phyloP scores from a whole-genome alignment of 2,888 invertebrate genomes.

The Acleris emargana region DNA sequence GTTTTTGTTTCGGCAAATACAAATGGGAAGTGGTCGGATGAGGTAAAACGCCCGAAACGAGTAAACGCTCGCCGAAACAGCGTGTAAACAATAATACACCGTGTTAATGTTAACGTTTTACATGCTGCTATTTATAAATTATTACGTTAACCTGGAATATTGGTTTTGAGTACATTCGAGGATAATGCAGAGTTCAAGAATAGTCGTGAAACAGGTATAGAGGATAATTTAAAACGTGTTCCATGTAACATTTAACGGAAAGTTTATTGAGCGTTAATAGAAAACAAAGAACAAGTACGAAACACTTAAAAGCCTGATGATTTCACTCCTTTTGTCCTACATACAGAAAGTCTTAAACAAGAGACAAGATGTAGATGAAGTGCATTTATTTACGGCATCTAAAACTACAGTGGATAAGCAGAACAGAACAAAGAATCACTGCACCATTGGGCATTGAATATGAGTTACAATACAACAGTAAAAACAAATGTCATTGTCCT shows the following conservation, averaged over 20 bases:
- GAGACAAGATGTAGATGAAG: no score
- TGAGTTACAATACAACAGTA: constrained; percentile 1
- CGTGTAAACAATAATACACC: constrained; percentile 32
- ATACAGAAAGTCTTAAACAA: no score
- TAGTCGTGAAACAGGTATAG: neutral
- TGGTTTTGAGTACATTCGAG: neutral
- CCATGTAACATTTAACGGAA: no score
- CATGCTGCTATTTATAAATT: constrained; percentile 30
- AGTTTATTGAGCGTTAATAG: no score
- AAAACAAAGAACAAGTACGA: no score
- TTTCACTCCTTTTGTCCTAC: no score
- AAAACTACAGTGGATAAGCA: neutral
- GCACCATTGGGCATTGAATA: constrained; percentile 1
- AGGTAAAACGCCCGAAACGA: constrained; percentile 13
- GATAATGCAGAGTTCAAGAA: no score
- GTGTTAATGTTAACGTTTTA: constrained; percentile 21
- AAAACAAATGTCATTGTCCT: constrained; percentile 32
- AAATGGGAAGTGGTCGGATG: constrained; percentile 4
- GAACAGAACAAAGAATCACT: constrained; percentile 17
- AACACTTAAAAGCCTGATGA: no score
- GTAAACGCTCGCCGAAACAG: constrained; percentile 11
- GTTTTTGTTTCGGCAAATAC: neutral
- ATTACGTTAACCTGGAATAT: constrained; percentile 27
- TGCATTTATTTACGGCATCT: neutral
- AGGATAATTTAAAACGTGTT: neutral